Percentiles rank a stretch among this genome's conserved stretches.
These are phyloP conservation scores for Neocrepidodera transversa DNA, from an alignment of 2,888 invertebrate genomes.

Conservation along the genomic window DNA sequence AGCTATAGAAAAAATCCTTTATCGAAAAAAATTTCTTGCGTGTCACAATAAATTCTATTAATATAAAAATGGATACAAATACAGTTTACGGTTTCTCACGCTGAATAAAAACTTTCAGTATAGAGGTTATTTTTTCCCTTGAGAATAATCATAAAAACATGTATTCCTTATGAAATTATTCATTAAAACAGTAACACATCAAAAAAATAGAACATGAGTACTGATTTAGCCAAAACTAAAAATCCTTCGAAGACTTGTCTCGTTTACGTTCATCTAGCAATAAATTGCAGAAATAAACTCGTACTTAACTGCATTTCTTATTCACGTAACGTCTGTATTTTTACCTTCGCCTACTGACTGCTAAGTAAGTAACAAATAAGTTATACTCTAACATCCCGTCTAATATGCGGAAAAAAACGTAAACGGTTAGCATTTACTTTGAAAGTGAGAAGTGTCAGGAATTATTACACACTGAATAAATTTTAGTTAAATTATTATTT, in stretches of 20 bases:
- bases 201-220: background rate
- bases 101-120: too few relatives aligned
- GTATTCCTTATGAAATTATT: too few relatives aligned
- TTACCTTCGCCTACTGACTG: background rate
- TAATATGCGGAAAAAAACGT: background rate
- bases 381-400: background rate
- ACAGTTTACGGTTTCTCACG: too few relatives aligned
- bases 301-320: constrained; percentile 4
- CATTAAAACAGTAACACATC: too few relatives aligned
- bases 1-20: too few relatives aligned
- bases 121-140: too few relatives aligned
- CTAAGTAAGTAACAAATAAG: background rate
- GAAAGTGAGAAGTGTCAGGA: background rate
- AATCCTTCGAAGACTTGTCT: background rate
- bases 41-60: too few relatives aligned
- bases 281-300: constrained; percentile 8
- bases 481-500: too few relatives aligned
- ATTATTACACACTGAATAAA: background rate
- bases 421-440: background rate
- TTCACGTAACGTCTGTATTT: constrained; percentile 7
- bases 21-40: too few relatives aligned
- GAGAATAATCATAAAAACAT: too few relatives aligned
- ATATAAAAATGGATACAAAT: too few relatives aligned
- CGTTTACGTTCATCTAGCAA: constrained; percentile 1
- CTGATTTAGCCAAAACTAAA: background rate